Conservation (phyloP, 2,113 vertebrate genomes). For the Rhynchomys soricoides region DNA sequence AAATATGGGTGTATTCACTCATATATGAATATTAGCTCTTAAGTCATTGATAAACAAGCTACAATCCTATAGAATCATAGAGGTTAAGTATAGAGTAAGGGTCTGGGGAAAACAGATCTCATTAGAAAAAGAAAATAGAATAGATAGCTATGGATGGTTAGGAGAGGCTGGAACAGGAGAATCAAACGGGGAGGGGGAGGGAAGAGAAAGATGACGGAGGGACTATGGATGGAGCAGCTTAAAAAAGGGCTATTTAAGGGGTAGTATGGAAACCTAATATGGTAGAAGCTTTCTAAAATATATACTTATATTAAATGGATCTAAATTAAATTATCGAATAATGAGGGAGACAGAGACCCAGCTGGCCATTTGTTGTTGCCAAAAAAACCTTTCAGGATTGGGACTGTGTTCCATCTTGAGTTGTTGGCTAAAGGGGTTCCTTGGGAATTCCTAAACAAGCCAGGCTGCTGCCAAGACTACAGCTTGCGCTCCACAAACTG, state of each 20-base stretch:
- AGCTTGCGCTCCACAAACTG: not conserved
- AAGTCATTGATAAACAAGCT: not conserved
- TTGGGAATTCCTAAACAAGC: not conserved
- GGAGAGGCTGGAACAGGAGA: not conserved
- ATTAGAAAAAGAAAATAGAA: not conserved
- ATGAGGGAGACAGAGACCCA: not conserved
- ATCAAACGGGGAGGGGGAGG: not conserved
- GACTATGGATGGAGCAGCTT: not conserved
- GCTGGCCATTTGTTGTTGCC: not conserved
- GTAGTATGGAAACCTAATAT: not conserved
- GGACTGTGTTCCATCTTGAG: not conserved
- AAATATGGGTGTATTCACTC: not conserved
- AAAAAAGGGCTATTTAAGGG: not conserved
- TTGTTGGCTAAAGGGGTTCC: not conserved
- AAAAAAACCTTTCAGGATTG: not conserved
- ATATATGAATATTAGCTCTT: not conserved
- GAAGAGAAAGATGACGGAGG: not conserved
- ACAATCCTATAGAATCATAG: not conserved
- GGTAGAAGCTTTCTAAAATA: not conserved
- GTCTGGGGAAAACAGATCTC: not conserved
- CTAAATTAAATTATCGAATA: not conserved
- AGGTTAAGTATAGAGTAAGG: not conserved
- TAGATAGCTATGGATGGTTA: not conserved
- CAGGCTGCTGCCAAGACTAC: not conserved
- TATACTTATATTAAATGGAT: not conserved